Conservation (phyloP, 2,797 vertebrate genomes). For the Danio kyathit region DNA sequence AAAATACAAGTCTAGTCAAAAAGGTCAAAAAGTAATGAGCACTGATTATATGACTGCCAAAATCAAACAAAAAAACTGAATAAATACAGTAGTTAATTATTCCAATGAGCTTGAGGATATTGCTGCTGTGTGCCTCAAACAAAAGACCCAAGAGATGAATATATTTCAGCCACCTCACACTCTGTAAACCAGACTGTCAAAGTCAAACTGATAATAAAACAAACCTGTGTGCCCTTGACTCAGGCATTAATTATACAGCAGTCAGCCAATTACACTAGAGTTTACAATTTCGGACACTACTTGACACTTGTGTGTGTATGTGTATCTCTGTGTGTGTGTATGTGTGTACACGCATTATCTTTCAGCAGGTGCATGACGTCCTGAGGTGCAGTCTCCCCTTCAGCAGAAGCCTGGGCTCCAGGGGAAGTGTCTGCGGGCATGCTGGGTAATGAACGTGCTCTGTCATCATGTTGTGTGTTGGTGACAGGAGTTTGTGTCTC, state of each 20-base stretch:
- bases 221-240: conserved; percentile 14
- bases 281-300: not conserved
- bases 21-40: not conserved
- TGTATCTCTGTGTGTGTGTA: no score
- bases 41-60: not conserved
- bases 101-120: not conserved
- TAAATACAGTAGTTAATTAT: not conserved
- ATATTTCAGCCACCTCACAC: not conserved
- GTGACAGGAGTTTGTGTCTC: not conserved
- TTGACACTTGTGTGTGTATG: not conserved
- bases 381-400: not conserved
- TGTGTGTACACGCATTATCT: no score
- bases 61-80: not conserved
- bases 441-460: conserved; percentile 15
- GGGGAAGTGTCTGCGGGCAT: not conserved
- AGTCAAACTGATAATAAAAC: conserved; percentile 1
- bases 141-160: not conserved
- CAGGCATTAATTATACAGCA: not conserved
- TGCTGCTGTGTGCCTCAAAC: not conserved
- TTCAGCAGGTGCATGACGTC: not conserved
- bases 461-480: not conserved
- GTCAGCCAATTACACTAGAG: not conserved
- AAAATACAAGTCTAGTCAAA: no score
- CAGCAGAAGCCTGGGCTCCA: not conserved
- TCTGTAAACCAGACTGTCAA: conserved; percentile 5